Evolutionary conservation across 2,797 vertebrate species (phyloP), one percentile per base, ranked within the genome.

Genomic region (Gobio occitaniae): DNA sequence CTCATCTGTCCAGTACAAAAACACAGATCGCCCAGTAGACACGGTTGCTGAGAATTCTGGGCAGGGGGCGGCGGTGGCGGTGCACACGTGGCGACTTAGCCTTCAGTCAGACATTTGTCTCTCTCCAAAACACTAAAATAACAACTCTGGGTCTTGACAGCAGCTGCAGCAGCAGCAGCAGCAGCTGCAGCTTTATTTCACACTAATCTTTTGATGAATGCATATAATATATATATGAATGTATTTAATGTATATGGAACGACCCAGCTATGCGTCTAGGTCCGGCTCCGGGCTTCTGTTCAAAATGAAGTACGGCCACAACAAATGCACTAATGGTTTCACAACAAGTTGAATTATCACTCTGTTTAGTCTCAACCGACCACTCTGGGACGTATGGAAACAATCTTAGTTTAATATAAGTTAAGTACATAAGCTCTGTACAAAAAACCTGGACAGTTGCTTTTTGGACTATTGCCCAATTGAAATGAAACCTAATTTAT

Each of bases 61-160:
- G 78, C 70, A 66, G 80, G 65, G 85, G 83, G 82, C 69, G 68
- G 78, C 47, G 21, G 25, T 84, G 86, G 78, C 50, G 21, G 25
- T 86, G 86, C 81, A 50, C 76, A 84, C 74, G 75, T 89, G 82
- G 74, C 52, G 29, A 72, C 79, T 80, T 76, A 85, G 70, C 47
- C 50, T 63, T 38, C 61, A 70, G 63, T 77, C 56, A 47, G 78
- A 83, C 32, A 25, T 68, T 41, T 17, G 32, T 74, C 68, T 65
- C 48, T 76, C 68, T 80, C 9, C 29, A 72, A 79, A 84, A 41
- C 68, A 82, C 81, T 47, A 83, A 50, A 86, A 87, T 76, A 81
- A 70, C 78, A 84, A 85, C 41, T 80, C n/a, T 2, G 66, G 52
- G 52, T 36, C 80, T 72, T 29, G 32, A 84, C 68, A 74, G 68